Evolutionary conservation across 1,140 invertebrate genomes (phyloP).

Genomic region (Nephila pilipes): DNA sequence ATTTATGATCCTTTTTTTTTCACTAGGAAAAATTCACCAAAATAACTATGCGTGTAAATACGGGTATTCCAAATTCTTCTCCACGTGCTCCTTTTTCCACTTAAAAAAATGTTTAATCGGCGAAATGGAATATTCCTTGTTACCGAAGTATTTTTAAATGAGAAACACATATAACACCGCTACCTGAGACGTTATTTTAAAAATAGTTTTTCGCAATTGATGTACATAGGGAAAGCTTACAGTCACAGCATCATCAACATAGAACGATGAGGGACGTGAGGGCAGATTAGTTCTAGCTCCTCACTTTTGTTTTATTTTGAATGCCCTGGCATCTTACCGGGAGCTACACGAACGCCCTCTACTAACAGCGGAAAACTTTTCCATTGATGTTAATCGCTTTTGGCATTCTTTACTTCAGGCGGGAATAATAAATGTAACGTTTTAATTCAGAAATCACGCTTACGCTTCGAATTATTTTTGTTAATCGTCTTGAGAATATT

Average conservation of each 20-base stretch:
- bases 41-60: background rate
- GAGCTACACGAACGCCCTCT: background rate
- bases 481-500: too few relatives aligned
- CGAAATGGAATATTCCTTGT: too few relatives aligned
- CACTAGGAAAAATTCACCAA: too few relatives aligned
- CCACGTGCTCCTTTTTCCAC: background rate
- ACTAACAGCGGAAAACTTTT: background rate
- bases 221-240: too few relatives aligned
- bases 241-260: background rate
- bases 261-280: background rate
- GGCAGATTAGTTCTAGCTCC: conserved; percentile 14
- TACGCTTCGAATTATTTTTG: too few relatives aligned
- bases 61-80: background rate
- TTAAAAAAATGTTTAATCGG: background rate
- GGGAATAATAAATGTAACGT: too few relatives aligned
- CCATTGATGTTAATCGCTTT: background rate
- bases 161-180: too few relatives aligned
- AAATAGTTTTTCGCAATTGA: too few relatives aligned
- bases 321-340: background rate
- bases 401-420: background rate
- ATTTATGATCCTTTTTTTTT: too few relatives aligned
- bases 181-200: too few relatives aligned
- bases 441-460: too few relatives aligned
- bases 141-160: too few relatives aligned
- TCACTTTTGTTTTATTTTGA: conserved; percentile 16